Conservation (phyloP, 2,113 vertebrate species). For the Athene cunicularia region DNA sequence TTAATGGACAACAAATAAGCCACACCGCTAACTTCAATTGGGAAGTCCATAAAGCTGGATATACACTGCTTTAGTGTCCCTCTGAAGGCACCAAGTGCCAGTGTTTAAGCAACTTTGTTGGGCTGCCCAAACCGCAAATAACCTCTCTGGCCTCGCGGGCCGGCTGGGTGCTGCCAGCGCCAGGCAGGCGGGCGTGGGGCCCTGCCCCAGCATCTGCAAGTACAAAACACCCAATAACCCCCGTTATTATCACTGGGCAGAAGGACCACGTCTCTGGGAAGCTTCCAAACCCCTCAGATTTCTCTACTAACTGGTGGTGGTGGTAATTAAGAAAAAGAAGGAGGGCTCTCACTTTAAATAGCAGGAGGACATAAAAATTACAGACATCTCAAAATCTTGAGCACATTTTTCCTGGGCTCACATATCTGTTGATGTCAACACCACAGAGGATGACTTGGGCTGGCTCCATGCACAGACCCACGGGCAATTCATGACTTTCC, state of each 20-base stretch:
- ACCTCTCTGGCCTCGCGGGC: accelerated
- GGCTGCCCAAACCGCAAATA: background rate
- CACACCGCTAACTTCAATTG: accelerated
- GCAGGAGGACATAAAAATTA: background rate
- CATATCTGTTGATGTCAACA: background rate
- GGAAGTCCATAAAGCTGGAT: accelerated
- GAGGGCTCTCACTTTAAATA: background rate
- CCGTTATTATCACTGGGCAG: background rate
- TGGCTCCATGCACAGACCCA: background rate
- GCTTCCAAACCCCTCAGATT: background rate
- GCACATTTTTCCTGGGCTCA: background rate
- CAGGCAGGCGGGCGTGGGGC: accelerated
- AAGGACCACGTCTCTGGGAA: accelerated
- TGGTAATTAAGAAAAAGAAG: background rate
- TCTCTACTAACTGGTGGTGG: background rate
- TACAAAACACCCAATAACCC: background rate
- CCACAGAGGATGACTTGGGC: background rate
- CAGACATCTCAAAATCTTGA: background rate
- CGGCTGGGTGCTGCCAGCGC: accelerated
- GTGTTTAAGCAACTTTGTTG: background rate
- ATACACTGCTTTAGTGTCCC: background rate
- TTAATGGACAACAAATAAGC: accelerated
- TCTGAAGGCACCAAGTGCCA: background rate
- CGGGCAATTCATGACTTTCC: accelerated
- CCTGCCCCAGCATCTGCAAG: background rate